Evolutionary conservation across 2,113 vertebrate species (phyloP).

Genomic region (Phyllostomus hastatus): DNA sequence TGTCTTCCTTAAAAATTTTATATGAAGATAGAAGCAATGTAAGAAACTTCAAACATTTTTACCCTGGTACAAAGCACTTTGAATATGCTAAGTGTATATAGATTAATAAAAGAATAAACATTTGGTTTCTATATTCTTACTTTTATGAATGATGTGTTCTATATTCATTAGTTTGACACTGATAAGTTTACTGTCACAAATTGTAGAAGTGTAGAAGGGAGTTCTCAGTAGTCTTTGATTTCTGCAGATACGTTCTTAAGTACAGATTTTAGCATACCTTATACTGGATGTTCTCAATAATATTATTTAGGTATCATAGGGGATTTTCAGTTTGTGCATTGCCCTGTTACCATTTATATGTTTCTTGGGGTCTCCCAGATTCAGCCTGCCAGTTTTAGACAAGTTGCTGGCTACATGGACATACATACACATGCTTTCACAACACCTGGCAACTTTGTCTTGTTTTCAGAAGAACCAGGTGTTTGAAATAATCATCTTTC

Average conservation of each 20-base stretch:
- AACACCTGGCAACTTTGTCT: neutral
- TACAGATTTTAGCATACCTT: neutral
- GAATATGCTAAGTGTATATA: neutral
- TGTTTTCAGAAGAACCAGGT: neutral
- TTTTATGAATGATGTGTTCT: neutral
- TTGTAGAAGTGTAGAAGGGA: neutral
- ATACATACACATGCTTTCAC: neutral
- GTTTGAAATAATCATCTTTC: neutral
- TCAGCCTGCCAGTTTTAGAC: neutral
- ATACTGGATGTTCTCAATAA: neutral
- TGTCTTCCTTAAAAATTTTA: neutral
- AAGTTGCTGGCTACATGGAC: neutral
- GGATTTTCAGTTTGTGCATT: neutral
- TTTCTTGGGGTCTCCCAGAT: neutral
- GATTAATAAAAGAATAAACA: neutral
- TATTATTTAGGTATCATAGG: neutral
- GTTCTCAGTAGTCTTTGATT: neutral
- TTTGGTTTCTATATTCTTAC: neutral
- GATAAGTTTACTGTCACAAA: neutral
- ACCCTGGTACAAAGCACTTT: neutral
- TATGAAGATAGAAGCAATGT: neutral
- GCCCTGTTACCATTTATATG: neutral
- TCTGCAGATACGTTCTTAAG: neutral
- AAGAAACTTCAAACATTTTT: neutral
- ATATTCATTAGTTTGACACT: neutral